Percentiles rank a stretch among this genome's conserved stretches.
Evolutionary conservation across 2,888 invertebrate species (phyloP).

Genomic region (Drosophila siamana): DNA sequence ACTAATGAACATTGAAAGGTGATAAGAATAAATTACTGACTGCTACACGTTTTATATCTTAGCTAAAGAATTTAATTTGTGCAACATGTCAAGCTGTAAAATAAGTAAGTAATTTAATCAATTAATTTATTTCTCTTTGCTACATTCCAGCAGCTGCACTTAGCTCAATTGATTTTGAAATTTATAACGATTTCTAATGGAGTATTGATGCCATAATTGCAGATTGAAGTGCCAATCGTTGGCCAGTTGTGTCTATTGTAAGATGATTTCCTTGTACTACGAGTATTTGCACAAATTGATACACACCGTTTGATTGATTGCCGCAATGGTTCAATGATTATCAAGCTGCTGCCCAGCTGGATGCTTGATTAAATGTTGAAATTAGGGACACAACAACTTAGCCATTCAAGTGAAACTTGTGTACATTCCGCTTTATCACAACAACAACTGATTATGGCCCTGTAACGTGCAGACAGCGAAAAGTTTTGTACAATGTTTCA

Average conservation of each 20-base stretch:
- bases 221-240: slow-evolving; percentile 16
- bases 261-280: slow-evolving; percentile 2
- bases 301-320: slow-evolving; percentile 28
- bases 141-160: background rate
- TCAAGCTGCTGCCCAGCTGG: slow-evolving; percentile 1
- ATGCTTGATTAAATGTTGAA: slow-evolving; percentile 29
- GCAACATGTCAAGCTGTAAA: background rate
- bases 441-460: background rate
- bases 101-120: background rate
- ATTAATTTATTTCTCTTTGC: background rate
- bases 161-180: background rate
- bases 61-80: background rate
- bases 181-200: background rate
- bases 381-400: slow-evolving; percentile 16
- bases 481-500: slow-evolving; percentile 15
- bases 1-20: no score
- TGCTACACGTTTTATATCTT: no score
- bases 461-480: slow-evolving; percentile 1
- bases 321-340: slow-evolving; percentile 33
- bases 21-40: no score
- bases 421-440: background rate
- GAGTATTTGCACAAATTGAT: slow-evolving; percentile 17
- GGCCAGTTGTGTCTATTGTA: background rate
- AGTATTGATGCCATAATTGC: slow-evolving; percentile 5
- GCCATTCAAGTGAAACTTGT: slow-evolving; percentile 12